These are phyloP conservation scores for Eurytoma californica DNA, from an alignment of 2,888 invertebrate species.

Conservation along the genomic window DNA sequence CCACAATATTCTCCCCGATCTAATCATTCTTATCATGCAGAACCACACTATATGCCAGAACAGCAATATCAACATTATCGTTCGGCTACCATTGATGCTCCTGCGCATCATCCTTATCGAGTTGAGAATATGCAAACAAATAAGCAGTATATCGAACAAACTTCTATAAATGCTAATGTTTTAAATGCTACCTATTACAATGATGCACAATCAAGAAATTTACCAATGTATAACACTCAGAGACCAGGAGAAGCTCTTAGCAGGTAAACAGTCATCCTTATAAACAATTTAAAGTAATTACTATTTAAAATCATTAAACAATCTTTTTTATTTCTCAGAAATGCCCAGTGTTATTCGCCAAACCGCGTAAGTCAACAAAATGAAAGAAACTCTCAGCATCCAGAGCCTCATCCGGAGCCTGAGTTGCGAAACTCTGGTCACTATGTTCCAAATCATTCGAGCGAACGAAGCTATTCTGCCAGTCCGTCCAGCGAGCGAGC, in stretches of 20 bases:
- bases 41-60: slow-evolving; percentile 67
- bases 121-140: slow-evolving; percentile 65
- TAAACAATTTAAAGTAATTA: not conserved
- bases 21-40: slow-evolving; percentile 66
- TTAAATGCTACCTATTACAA: slow-evolving; percentile 61
- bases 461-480: slow-evolving; percentile 51
- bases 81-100: slow-evolving; percentile 62
- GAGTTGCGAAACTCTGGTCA: slow-evolving; percentile 62
- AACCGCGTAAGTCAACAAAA: slow-evolving; percentile 41
- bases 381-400: slow-evolving; percentile 35
- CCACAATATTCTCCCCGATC: slow-evolving; percentile 65
- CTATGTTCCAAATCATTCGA: slow-evolving; percentile 59
- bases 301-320: not conserved
- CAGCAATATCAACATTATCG: slow-evolving; percentile 69
- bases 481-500: slow-evolving; percentile 54
- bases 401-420: slow-evolving; percentile 23
- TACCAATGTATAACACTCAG: slow-evolving; percentile 57
- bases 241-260: slow-evolving; percentile 41
- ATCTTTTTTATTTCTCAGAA: slow-evolving; percentile 19
- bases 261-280: slow-evolving; percentile 30
- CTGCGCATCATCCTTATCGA: slow-evolving; percentile 62
- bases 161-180: slow-evolving; percentile 59
- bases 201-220: slow-evolving; percentile 66
- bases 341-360: slow-evolving; percentile 47
- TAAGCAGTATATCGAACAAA: slow-evolving; percentile 66